A percentile compares a stretch with the other conserved stretches of the same genome.
These are phyloP conservation scores for Cydia strobilella DNA, from an alignment of 1,140 invertebrate species.

Conservation along the genomic window DNA sequence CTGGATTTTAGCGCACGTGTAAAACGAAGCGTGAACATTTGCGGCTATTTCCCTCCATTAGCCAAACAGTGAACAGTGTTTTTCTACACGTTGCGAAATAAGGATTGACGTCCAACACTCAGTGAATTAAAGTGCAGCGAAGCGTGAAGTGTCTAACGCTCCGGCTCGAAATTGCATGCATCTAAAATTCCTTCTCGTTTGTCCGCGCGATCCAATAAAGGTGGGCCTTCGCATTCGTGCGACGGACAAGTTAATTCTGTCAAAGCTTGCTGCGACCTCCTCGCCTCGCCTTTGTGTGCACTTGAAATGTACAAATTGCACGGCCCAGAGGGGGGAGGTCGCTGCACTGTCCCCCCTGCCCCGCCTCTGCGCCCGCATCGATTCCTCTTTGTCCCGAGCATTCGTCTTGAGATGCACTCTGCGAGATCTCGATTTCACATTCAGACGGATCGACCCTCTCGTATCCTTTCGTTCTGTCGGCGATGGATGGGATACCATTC, in stretches of 20 bases:
- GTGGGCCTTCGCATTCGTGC: constrained; percentile 60
- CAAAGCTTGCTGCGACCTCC: constrained; percentile 74
- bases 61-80: neutral
- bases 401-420: constrained; percentile 74
- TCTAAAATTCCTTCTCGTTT: constrained; percentile 47
- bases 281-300: constrained; percentile 76
- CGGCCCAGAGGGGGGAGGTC: constrained; percentile 62
- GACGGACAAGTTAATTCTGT: constrained; percentile 78
- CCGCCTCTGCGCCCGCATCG: constrained; percentile 62
- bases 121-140: constrained; percentile 11
- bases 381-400: constrained; percentile 74
- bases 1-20: neutral
- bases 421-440: constrained; percentile 73
- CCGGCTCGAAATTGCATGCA: constrained; percentile 35
- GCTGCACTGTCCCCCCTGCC: constrained; percentile 61
- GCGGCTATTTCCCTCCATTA: constrained; percentile 3
- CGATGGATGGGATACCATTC: constrained; percentile 58
- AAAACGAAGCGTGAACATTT: constrained; percentile 4
- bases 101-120: constrained; percentile 11
- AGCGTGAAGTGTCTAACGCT: constrained; percentile 10
- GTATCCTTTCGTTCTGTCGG: constrained; percentile 47
- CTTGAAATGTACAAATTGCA: constrained; percentile 80
- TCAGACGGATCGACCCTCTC: constrained; percentile 60
- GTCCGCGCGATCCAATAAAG: constrained; percentile 63
- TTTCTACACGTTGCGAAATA: constrained; percentile 1